Evolutionary conservation across 2,113 vertebrate species (phyloP).

Genomic region (Ondatra zibethicus): DNA sequence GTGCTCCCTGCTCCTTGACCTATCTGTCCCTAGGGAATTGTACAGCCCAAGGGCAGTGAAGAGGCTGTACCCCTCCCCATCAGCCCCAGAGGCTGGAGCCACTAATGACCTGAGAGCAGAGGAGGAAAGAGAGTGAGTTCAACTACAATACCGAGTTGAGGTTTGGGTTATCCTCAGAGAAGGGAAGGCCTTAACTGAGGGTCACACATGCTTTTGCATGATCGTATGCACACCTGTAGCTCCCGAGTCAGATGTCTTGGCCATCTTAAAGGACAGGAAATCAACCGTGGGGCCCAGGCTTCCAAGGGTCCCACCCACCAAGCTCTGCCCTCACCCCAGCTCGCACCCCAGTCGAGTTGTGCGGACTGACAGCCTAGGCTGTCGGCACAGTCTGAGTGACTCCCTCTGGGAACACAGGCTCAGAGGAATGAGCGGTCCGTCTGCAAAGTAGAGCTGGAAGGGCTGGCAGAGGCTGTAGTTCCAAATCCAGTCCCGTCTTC

Average conservation of each 20-base stretch:
- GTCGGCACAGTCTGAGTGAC: background rate
- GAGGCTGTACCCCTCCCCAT: background rate
- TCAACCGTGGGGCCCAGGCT: too few relatives aligned
- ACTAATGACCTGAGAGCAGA: background rate
- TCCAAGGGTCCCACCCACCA: background rate
- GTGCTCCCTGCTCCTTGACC: background rate
- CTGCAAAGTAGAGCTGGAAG: background rate
- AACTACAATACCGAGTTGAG: background rate
- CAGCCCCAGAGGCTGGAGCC: background rate
- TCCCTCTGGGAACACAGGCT: background rate
- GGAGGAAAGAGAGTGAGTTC: background rate
- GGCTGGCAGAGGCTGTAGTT: background rate
- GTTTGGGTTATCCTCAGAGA: background rate
- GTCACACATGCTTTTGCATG: background rate
- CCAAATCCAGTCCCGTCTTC: background rate
- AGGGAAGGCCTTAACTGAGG: background rate
- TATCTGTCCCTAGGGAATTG: background rate
- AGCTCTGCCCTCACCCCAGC: background rate
- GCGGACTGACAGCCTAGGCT: too few relatives aligned
- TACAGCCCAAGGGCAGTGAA: background rate
- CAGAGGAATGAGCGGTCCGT: background rate
- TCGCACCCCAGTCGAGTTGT: too few relatives aligned
- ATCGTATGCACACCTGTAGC: fast-evolving
- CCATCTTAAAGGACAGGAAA: background rate
- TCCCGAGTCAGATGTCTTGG: background rate